phyloP scores from a whole-genome alignment of 1,140 invertebrate genomes.

The Bombus superbus region DNA sequence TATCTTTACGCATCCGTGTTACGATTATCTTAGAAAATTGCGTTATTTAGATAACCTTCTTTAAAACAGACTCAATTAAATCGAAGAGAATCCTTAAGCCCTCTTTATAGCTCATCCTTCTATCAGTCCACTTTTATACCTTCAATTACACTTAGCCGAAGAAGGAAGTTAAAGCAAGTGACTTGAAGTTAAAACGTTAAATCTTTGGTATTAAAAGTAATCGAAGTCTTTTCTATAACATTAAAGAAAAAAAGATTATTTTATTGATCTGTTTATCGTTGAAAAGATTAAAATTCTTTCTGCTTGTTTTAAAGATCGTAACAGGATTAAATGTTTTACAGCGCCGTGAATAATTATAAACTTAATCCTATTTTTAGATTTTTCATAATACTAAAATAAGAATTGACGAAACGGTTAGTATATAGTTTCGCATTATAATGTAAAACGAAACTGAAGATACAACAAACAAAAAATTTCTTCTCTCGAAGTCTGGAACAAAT shows the following conservation, averaged over 20 bases:
- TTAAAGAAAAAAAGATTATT: neutral
- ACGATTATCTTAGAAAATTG: constrained; percentile 20
- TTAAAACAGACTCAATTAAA: constrained; percentile 10
- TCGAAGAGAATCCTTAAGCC: neutral
- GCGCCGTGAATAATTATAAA: too few species aligned
- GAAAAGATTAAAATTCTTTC: too few species aligned
- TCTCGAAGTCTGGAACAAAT: too few species aligned
- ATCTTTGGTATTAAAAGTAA: neutral
- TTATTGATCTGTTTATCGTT: too few species aligned
- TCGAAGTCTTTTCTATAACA: neutral
- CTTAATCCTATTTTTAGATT: too few species aligned
- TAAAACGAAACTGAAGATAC: too few species aligned
- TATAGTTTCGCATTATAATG: too few species aligned
- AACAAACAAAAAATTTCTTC: too few species aligned
- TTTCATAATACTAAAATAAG: too few species aligned
- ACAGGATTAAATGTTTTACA: too few species aligned
- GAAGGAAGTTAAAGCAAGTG: neutral
- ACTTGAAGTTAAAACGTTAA: neutral
- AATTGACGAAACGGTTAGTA: too few species aligned
- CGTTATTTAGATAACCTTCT: constrained; percentile 27
- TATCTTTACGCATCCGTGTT: constrained; percentile 37
- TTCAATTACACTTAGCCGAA: neutral
- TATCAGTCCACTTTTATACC: neutral
- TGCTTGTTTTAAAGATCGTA: too few species aligned
- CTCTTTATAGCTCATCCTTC: neutral